phyloP scores from a whole-genome alignment of 2,113 vertebrate species.

The Zosterops borbonicus region DNA sequence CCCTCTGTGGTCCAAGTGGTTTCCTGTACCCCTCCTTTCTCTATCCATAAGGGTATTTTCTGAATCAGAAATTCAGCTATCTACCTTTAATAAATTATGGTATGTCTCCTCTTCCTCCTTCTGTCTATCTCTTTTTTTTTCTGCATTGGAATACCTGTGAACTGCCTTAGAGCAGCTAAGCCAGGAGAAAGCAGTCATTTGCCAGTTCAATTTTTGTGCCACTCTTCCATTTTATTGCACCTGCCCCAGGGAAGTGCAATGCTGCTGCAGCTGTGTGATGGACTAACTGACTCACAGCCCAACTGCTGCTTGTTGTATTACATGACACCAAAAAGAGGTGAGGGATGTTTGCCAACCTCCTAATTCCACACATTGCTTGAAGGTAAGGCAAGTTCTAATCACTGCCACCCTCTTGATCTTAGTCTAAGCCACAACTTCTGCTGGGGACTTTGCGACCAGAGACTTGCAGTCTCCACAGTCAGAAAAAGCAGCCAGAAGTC shows the following conservation, averaged over 20 bases:
- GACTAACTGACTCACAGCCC: background rate
- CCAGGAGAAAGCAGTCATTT: background rate
- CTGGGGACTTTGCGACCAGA: background rate
- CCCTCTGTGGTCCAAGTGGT: background rate
- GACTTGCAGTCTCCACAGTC: background rate
- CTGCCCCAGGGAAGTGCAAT: background rate
- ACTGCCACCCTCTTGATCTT: constrained; percentile 14
- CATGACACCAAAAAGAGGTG: background rate
- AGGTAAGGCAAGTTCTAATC: background rate
- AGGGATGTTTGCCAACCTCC: background rate
- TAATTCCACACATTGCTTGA: constrained; percentile 10
- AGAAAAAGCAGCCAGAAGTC: constrained; percentile 22
- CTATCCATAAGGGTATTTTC: background rate
- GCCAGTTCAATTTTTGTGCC: background rate
- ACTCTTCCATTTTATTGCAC: background rate
- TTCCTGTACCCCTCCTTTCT: background rate
- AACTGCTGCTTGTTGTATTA: background rate
- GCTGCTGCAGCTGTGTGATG: background rate
- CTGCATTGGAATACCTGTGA: background rate
- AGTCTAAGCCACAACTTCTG: constrained; percentile 21
- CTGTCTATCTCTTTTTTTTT: background rate
- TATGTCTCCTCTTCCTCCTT: constrained; percentile 7
- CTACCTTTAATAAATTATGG: background rate
- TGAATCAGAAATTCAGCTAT: constrained; percentile 13
- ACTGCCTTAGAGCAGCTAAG: background rate